Base-by-base conservation (phyloP, 2,888 invertebrate species). In the Saturnia japonica region DNA sequence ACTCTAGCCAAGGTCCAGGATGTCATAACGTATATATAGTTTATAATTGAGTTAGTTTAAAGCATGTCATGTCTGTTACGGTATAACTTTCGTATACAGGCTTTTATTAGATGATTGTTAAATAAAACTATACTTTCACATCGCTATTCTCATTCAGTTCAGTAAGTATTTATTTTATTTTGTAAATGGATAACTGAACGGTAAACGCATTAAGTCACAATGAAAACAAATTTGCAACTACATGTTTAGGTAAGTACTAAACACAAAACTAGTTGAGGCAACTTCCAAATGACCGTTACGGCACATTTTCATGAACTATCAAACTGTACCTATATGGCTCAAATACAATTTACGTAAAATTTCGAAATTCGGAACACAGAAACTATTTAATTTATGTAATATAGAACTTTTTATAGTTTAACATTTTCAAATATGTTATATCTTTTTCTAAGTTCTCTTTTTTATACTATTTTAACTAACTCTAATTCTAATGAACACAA, bases 151-250 rank as follows among this genome's bases (percentile, higher is more conserved):
- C 42, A 47, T 72, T 68, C 60, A 68, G 71, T 77, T 75, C 70
- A 74, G 74, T 71, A 78, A 76, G 57, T 80, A 81, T 82, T 84
- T 86, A 82, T 80, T 79, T 81, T 82, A 79, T 83, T 83, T 86
- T 79, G 78, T 78, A 76, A 82, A 81, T 79, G 77, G 73, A 75
- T 75, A 82, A 76, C 78, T 74, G 74, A 87, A 86, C 88, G 84
- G 87, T 87, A 87, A 84, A 85, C 77, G 82, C 77, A 81, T 80
- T 80, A 83, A 82, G 81, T 81, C 80, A 84, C 80, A 82, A 82
- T 82, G 81, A 80, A 82, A 82, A 78, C 78, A 78, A 79, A 77
- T 76, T 77, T 75, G 74, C 74, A 77, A 77, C 57, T 60, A 60
- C 57, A 60, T 60, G 25, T 60, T 28, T 60, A 74, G 72, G 77